Evolutionary conservation across 1,140 invertebrate genomes (phyloP), one percentile per base, ranked within the genome.

Genomic region (Leptopilina boulardi): DNA sequence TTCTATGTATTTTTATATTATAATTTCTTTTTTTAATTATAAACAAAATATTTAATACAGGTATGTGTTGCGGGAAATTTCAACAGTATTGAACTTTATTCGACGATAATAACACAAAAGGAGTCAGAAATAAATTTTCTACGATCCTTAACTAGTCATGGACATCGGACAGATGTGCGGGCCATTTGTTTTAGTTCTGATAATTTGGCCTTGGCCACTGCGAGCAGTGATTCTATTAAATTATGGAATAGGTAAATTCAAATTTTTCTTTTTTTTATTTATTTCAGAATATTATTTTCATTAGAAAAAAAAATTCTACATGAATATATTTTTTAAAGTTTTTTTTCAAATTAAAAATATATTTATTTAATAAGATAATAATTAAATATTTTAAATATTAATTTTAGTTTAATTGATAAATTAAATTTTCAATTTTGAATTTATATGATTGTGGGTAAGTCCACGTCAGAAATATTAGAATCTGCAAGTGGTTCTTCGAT

Each of bases 131-230:
- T 92, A 76, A 91, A 91, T 70, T 81, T 86, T 71, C 85, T 93
- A 30, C 85, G 91, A 73, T 86, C 87, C 15, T 84, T 93, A 84
- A 83, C 79, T 9, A 80, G 74, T n/a, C 90, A 92, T 56, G 98
- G 98, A 1, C 99, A 99, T 91, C 94, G 97, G 59, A 96, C 95
- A 70, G 96, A 99, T 89, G 95, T 99, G 2, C 92, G 97, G 44
- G 94, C 95, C 42, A 90, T 99, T 15, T 93, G 94, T 71, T 98
- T 99, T 85, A 98, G 97, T 87, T 97, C 96, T 21, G 98, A 99
- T 88, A 96, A 96, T 87, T 91, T 96, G 51, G 96, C 95, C 5
- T 93, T 98, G 80, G 93, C 96, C 18, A 96, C 98, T 0, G 97
- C 95, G 0, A 96, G 97, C 86, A 94, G 93, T 4, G 97, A 99